Evolutionary conservation across 2,113 vertebrate genomes (phyloP), one percentile per base, ranked within the genome.

Genomic region (Pygoscelis adeliae): DNA sequence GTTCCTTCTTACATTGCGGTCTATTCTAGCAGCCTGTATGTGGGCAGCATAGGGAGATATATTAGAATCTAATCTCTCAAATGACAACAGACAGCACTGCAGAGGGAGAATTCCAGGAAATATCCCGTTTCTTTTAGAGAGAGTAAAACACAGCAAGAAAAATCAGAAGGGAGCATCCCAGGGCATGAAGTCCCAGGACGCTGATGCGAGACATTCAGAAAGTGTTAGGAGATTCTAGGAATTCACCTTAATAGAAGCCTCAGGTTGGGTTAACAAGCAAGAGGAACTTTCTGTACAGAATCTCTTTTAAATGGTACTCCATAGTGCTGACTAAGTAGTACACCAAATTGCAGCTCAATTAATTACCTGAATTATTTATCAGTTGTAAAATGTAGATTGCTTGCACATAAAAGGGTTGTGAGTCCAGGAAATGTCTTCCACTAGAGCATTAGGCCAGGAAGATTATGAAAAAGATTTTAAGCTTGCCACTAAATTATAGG

Each of bases 281-380:
- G 46, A 83, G 61, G 40, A 53, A 46, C 86, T 91, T 96, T 77
- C 55, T 94, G 62, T 78, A 61, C 49, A 90, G 76, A 94, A 9
- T 8, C 34, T 59, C 55, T 94, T 47, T 89, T 95, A 89, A 91
- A 91, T 78, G 52, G 13, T 65, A 14, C 44, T 80, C 90, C 19
- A 1, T 81, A 95, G 55, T 95, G 94, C 94, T 97, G 96, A 97
- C 96, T 96, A 84, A 81, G 84, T 42, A 89, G 70, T 59, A 44
- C 87, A 96, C 89, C 95, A 96, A 93, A 95, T 94, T 95, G 95
- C 89, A 91, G 86, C 87, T 96, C 92, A 91, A 49, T 98, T 97
- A 97, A 98, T 97, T 97, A 94, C 66, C 73, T 98, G 92, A 97
- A 98, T 97, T 97, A 97, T 98, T 97, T 98, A 97, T 95, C 83